Percentiles rank a stretch among this genome's conserved stretches.
phyloP scores from a whole-genome alignment of 2,888 invertebrate species.

The Troides helena region DNA sequence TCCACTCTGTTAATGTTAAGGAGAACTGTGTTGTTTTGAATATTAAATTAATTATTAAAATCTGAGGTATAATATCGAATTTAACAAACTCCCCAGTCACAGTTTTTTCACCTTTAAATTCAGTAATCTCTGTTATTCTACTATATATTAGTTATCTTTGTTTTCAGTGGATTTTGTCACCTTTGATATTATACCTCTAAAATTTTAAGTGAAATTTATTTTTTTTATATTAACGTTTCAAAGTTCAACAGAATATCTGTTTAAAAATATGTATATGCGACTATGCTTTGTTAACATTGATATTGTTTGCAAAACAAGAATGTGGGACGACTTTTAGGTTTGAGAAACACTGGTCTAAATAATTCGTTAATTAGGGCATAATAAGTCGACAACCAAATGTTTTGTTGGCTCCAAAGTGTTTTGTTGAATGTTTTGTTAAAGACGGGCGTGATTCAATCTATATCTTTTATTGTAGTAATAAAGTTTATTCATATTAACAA shows the following conservation, averaged over 20 bases:
- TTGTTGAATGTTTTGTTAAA: conserved; percentile 77
- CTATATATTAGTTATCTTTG: neutral
- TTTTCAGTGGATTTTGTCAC: neutral
- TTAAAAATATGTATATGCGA: neutral
- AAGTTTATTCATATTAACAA: conserved; percentile 75
- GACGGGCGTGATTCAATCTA: conserved; percentile 65
- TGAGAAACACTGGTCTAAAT: conserved; percentile 77
- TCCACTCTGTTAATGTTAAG: conserved; percentile 28
- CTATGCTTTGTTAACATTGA: conserved; percentile 12
- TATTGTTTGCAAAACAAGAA: conserved; percentile 31
- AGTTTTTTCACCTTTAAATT: no score
- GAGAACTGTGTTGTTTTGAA: conserved; percentile 10
- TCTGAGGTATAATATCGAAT: neutral
- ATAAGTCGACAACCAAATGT: conserved; percentile 75
- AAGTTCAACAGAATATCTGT: no score
- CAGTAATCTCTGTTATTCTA: no score
- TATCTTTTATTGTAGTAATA: conserved; percentile 78
- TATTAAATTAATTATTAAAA: neutral
- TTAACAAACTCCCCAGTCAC: no score
- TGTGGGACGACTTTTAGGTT: conserved; percentile 43
- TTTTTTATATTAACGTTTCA: neutral
- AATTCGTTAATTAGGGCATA: conserved; percentile 65
- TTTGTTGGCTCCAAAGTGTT: conserved; percentile 76
- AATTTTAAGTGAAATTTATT: neutral
- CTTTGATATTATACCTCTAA: neutral